Conservation (phyloP, 2,113 vertebrate genomes). For the Dasypus novemcinctus region DNA sequence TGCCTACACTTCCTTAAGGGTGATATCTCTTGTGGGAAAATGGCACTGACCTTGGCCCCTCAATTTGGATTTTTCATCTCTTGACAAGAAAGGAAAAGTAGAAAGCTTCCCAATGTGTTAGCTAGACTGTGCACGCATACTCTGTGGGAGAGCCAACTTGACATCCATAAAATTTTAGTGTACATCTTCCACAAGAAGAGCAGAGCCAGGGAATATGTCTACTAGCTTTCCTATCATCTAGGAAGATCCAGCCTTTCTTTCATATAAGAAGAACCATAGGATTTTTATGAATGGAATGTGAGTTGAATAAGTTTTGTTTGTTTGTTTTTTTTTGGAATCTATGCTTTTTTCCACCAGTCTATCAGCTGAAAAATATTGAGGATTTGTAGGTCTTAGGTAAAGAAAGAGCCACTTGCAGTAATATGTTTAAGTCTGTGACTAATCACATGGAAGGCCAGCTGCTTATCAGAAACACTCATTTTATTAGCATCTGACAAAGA, state of each 20-base stretch:
- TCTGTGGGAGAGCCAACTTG: neutral
- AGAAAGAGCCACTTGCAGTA: neutral
- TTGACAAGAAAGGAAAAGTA: neutral
- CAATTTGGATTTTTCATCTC: neutral
- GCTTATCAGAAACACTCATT: neutral
- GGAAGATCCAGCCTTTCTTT: neutral
- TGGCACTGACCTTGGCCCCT: neutral
- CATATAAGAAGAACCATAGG: neutral
- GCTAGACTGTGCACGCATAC: neutral
- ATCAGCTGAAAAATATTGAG: neutral
- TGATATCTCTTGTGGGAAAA: neutral
- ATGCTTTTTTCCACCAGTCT: neutral
- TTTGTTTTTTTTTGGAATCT: no score
- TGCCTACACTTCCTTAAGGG: neutral
- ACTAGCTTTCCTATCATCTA: neutral
- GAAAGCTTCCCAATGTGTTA: neutral
- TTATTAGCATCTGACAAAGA: neutral
- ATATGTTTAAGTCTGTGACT: no score
- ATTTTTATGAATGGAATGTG: neutral
- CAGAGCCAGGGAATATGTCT: neutral
- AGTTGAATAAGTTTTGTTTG: neutral
- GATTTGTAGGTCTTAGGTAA: neutral
- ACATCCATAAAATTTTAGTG: neutral
- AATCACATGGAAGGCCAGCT: neutral
- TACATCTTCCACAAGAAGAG: neutral